These are phyloP conservation scores for Stratiomys singularior DNA, from an alignment of 2,888 invertebrate genomes.

Conservation along the genomic window DNA sequence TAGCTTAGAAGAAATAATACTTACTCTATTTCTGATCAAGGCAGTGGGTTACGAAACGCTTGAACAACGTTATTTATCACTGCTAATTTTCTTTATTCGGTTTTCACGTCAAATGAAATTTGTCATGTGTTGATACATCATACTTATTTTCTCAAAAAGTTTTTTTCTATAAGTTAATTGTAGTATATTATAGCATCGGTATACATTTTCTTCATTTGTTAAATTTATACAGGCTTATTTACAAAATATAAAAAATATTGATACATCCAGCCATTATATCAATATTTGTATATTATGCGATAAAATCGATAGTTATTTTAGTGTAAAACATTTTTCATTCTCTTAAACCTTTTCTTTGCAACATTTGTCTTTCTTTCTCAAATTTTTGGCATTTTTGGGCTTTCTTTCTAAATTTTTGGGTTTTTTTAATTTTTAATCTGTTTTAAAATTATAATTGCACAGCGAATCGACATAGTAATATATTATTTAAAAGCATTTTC, in stretches of 20 bases:
- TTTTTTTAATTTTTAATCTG: not conserved
- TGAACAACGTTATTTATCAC: too few species aligned
- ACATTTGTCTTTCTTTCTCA: not conserved
- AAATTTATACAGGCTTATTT: constrained; percentile 38
- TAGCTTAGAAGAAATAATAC: too few species aligned
- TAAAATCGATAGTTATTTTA: constrained; percentile 30
- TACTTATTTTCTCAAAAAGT: not conserved
- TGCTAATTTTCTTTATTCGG: constrained; percentile 21
- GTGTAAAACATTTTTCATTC: not conserved
- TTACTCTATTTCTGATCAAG: too few species aligned
- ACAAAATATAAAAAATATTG: constrained; percentile 46
- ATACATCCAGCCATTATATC: constrained; percentile 46
- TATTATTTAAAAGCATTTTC: not conserved
- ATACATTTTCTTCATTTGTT: not conserved
- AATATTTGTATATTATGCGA: constrained; percentile 42
- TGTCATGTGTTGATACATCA: not conserved
- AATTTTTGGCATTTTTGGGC: not conserved
- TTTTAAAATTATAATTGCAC: constrained; percentile 16
- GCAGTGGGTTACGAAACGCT: too few species aligned
- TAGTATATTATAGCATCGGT: not conserved
- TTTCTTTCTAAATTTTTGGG: not conserved
- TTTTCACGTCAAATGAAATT: constrained; percentile 25
- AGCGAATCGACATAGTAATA: constrained; percentile 3
- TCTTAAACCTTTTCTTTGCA: not conserved
- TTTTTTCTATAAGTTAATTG: not conserved